Percentiles rank a stretch among this genome's conserved stretches.
phyloP scores from a whole-genome alignment of 2,113 vertebrate species.

The Microtus oregoni region DNA sequence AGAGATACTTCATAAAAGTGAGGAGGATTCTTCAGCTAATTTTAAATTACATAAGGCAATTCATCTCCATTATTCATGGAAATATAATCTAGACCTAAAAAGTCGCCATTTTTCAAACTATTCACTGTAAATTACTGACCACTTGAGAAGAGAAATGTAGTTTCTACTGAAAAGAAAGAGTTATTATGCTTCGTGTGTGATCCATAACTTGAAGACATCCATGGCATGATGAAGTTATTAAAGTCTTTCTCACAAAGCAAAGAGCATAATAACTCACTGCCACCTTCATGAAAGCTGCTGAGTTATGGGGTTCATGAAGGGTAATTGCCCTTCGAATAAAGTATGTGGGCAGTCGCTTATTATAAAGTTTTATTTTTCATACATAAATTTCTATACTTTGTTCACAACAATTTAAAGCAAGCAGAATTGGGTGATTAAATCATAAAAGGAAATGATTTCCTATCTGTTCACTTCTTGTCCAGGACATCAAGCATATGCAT shows the following conservation, averaged over 20 bases:
- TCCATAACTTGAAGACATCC: constrained; percentile 62
- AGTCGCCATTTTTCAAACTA: constrained; percentile 1
- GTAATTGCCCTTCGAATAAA: constrained; percentile 72
- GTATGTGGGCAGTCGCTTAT: constrained; percentile 48
- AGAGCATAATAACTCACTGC: constrained; percentile 71
- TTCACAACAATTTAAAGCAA: constrained; percentile 73
- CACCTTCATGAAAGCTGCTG: constrained; percentile 57
- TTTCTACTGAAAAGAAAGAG: constrained; percentile 48
- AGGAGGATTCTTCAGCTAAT: constrained; percentile 11
- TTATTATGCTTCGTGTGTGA: constrained; percentile 51
- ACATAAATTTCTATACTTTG: constrained; percentile 57
- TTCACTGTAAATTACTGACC: constrained; percentile 13
- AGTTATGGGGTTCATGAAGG: constrained; percentile 39
- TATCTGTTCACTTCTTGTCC: constrained; percentile 43
- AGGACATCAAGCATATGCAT: constrained; percentile 20
- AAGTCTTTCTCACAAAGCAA: constrained; percentile 52
- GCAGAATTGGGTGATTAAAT: constrained; percentile 55
- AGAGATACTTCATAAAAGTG: not conserved
- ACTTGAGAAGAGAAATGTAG: constrained; percentile 50
- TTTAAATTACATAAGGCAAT: constrained; percentile 35
- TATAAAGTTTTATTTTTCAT: constrained; percentile 71
- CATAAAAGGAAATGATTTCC: constrained; percentile 57
- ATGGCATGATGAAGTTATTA: constrained; percentile 55
- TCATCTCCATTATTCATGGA: constrained; percentile 27
- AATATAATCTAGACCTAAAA: constrained; percentile 10